phyloP scores from a whole-genome alignment of 1,140 invertebrate species.

The Apis mellifera region Amel_HAv3.1 CM009941.2:2691501-2692000 shows the following conservation, averaged over 20 bases:
- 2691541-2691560: no score
- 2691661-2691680: neutral
- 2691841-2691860: neutral
- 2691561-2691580: no score
- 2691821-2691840: neutral
- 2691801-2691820: neutral
- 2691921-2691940: neutral
- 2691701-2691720: slow-evolving; percentile 10
- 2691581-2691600: no score
- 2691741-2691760: neutral
- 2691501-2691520: no score
- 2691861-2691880: neutral
- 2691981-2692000: neutral
- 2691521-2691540: no score
- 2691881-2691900: slow-evolving; percentile 11
- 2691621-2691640: neutral
- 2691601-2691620: no score
- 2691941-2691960: neutral
- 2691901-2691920: neutral
- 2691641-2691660: slow-evolving; percentile 26
- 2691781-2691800: neutral
- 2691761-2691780: neutral
- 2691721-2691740: neutral
- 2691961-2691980: slow-evolving; percentile 5
- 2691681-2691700: neutral